Evolutionary conservation across 2,888 invertebrate species (phyloP), one percentile per base, ranked within the genome.

Genomic region (Meganola albula): DNA sequence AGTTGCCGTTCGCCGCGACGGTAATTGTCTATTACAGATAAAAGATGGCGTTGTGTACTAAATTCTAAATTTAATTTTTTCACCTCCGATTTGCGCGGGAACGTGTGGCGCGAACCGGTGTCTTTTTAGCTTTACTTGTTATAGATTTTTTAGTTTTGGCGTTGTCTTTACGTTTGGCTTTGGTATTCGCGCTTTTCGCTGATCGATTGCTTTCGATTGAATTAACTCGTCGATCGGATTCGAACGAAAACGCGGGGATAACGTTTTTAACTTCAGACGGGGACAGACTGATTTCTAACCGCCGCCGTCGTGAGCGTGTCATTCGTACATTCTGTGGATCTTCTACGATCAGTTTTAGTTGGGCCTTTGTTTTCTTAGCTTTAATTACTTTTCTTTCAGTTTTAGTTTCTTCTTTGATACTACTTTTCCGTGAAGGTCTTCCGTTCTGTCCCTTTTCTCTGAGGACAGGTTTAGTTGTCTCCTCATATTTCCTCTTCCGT

Each of bases 371-470:
- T 33, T 66, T 73, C 38, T 59, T 74, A 5, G 79, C 65, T 38
- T 63, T 60, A 0, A 63, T 63, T 1, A 76, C 53, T 48, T 75
- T 80, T 4, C 82, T 60, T 30, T 56, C 64, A 0, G 44, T 36
- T 2, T 18, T 16, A 1, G 23, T n/a, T 7, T 37, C 53, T 1
- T 44, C 55, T 1, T 59, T 58, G 0, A 33, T 37, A 36, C 61
- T 66, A 2, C 44, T 53, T 24, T 73, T 74, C 2, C 48, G 56
- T 0, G 71, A 63, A 1, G 69, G 45, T 2, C 74, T 52, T 0
- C 77, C 73, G 28, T 82, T 84, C 29, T 85, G 84, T 0, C 78
- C 80, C 27, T 83, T 84, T 32, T 85, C 84, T n/a, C 84, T 58
- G 0, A 85, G 44, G 0, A 83, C 79, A 0, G 82, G 80, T 35